Evolutionary conservation across 2,888 invertebrate genomes (phyloP).

Genomic region (Zaprionus lineosus): DNA sequence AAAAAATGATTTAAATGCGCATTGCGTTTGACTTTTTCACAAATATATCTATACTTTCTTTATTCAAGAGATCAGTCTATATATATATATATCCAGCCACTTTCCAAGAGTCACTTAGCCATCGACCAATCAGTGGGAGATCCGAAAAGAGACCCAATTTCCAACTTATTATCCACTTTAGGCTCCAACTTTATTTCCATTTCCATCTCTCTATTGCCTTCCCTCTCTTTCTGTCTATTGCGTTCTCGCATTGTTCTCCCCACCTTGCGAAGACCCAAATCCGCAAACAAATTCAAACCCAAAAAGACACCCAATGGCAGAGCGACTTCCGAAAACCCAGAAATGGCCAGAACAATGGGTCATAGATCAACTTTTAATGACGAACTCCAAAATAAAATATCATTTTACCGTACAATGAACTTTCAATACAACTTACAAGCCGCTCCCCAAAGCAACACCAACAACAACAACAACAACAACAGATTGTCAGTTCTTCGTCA

Average conservation of each 20-base stretch:
- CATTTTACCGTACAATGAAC: constrained; percentile 65
- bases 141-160: too few relatives aligned
- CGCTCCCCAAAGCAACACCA: constrained; percentile 29
- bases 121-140: too few relatives aligned
- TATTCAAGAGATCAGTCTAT: too few relatives aligned
- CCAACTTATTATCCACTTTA: too few relatives aligned
- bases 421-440: constrained; percentile 60
- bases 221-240: background rate
- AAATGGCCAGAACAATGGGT: constrained; percentile 72
- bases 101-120: too few relatives aligned
- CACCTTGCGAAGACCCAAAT: constrained; percentile 12
- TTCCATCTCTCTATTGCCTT: background rate
- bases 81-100: too few relatives aligned
- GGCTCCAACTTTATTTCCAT: too few relatives aligned
- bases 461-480: too few relatives aligned
- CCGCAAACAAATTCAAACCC: constrained; percentile 39
- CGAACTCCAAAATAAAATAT: constrained; percentile 37
- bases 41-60: too few relatives aligned
- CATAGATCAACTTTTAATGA: constrained; percentile 74
- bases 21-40: too few relatives aligned
- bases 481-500: too few relatives aligned
- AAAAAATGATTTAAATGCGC: too few relatives aligned
- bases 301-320: constrained; percentile 53
- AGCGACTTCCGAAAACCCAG: constrained; percentile 56
- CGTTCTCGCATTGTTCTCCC: background rate